Evolutionary conservation across 2,888 invertebrate species (phyloP), one percentile per base, ranked within the genome.

Genomic region (Epiblema foenella): DNA sequence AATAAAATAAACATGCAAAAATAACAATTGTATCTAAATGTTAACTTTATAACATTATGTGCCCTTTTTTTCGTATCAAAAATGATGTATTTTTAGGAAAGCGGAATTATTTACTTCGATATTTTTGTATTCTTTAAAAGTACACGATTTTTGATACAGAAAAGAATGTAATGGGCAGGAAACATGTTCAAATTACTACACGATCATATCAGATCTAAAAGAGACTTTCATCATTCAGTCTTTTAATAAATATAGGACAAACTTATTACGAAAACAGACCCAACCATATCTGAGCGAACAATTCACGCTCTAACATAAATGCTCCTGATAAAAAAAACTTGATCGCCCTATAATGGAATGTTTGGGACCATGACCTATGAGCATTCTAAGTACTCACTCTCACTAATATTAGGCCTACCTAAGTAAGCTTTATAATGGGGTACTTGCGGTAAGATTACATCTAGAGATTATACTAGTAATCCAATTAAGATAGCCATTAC

Each of bases 261-360:
- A 69, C 75, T 80, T 75, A 75, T 76, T 1, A 33, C 81, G 80
- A 75, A 77, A 80, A 82, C 81, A 82, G 79, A 80, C 84, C 75
- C 77, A 18, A 58, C 52, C 62, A 71, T 77, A 80, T 39, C 75
- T 79, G 74, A 75, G 62, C 78, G 80, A 77, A n/a, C n/a, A 8
- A 24, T 52, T 52, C 20, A 24, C 20, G 15, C 24, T 24, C 52
- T 52, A 20, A 78, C 59, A 39, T 63, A 62, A 46, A 46, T 15
- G 24, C 17, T 33, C 58, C 12, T 15, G 20, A 75, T 29, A 58
- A 71, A 54, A 72, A 78, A 79, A 81, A 81, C 76, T 80, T 81
- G 83, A 83, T 77, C 78, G 77, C 81, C 79, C 77, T 79, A 46
- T 46, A 79, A 79, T 84, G 86, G 85, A 86, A 86, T 86, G 86